Base-by-base conservation (phyloP, 2,888 invertebrate genomes). In the Idaea dimidiata region DNA sequence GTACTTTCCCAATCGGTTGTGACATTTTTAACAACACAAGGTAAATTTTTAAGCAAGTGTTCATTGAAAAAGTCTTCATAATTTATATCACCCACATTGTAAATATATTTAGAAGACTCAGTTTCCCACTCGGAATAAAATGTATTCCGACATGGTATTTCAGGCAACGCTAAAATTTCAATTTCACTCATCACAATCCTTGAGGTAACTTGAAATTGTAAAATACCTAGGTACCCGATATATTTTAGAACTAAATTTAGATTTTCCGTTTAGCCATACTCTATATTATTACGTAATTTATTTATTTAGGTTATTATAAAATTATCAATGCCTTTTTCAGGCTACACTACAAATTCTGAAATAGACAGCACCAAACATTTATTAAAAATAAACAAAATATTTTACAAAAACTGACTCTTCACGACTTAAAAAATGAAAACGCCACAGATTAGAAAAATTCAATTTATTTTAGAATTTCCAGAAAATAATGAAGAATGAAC, bases 1-100 rank as follows among this genome's bases (percentile, higher is more conserved):
- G 91, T 87, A 72, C 95, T 94, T 67, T 94, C 84, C 97, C 97
- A 97, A 17, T 92, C 77, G 32, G 83, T 80, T 8, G 95, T 93
- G 17, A 95, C 87, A 69, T 94, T 93, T 73, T 93, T 93, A 64
- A 97, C 93, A 59, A 97, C 80, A 71, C 97, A 96, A 1, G 97
- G 96, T 70, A 82, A 57, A 78, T 92, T 91, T 68, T 76, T 83
- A 16, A 82, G 17, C 79, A 92, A 79, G 63, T 77, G 83, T 43
- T 86, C 87, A 78, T 93, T 81, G 75, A 94, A 95, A 83, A 96
- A 96, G 43, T 93, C 84, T 68, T 84, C 83, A 75, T 95, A 96
- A 6, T 67, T 64, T 58, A 83, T 58, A 17, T 59, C 61, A 17
- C 33, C 17, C 17, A 17, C 58, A 53, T 63, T 43, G 14, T 43